These are phyloP conservation scores for Mya arenaria DNA, from an alignment of 1,140 invertebrate genomes.

Conservation along the genomic window DNA sequence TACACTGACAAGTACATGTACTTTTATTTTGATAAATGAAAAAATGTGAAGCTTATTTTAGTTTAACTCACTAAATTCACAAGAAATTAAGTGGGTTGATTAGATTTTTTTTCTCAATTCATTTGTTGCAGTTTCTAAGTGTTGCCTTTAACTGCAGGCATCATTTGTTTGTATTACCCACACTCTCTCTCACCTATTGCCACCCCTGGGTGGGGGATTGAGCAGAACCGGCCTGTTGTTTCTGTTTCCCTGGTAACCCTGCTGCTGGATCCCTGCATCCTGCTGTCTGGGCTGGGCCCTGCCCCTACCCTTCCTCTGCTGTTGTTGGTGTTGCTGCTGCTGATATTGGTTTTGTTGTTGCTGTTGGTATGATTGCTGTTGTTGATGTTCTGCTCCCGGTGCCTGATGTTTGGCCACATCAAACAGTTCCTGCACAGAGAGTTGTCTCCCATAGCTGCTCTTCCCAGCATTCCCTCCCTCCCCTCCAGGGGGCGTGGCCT, in stretches of 20 bases:
- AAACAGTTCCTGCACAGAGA: conserved; percentile 78
- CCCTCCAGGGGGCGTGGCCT: not conserved
- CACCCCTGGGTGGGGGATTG: not conserved
- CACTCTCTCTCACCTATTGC: conserved; percentile 12
- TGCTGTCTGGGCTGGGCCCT: too few relatives aligned
- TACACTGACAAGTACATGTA: too few relatives aligned
- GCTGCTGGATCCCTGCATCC: conserved; percentile 36
- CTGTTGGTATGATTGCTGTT: conserved; percentile 1
- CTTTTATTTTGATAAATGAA: too few relatives aligned
- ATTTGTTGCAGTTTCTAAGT: too few relatives aligned
- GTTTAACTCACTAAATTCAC: too few relatives aligned
- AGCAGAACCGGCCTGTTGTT: not conserved
- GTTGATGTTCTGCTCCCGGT: not conserved
- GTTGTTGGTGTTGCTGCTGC: conserved; percentile 36
- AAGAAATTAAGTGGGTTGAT: too few relatives aligned
- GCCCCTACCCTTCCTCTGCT: conserved; percentile 22
- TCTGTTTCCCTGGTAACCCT: conserved; percentile 5
- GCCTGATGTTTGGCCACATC: conserved; percentile 59
- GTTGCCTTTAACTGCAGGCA: too few relatives aligned
- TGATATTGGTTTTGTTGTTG: conserved; percentile 19
- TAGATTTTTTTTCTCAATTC: too few relatives aligned
- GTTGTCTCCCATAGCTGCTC: conserved; percentile 69
- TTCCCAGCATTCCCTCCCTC: not conserved
- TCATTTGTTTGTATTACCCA: too few relatives aligned
- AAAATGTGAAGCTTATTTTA: too few relatives aligned